Base-by-base conservation (phyloP, 2,113 vertebrate genomes). In the Chrysochloris asiatica region DNA sequence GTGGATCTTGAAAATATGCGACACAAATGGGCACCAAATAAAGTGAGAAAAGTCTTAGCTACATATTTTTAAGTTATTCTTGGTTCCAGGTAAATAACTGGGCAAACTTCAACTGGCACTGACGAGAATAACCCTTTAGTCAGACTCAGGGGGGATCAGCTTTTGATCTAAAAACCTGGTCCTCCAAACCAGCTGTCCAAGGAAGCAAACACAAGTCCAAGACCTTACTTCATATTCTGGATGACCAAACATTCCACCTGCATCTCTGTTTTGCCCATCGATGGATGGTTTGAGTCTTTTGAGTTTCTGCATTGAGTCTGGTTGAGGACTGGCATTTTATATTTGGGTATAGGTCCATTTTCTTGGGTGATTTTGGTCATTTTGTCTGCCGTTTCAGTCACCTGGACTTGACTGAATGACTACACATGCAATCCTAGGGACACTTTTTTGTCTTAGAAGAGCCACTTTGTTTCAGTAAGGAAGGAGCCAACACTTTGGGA, bases 21-120 rank as follows among this genome's bases (percentile, higher is more conserved):
- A 78, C 67, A 83, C 1, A 97, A 94, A 94, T 92, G 90, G 95
- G 88, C 90, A 96, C 80, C 71, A 93, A 95, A 92, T 94, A 93
- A 93, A 96, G 92, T 1, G 24, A 96, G 83, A 69, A 86, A 85
- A 93, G n/a, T 65, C 88, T 95, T 28, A 89, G 90, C 88, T 94
- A 93, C 85, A 92, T 93, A 93, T 93, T 96, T 96, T 88, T 81
- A 90, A 90, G 83, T 83, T 86, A 90, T 61, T 83, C 93, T 95
- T 83, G 86, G 59, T 88, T 94, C 76, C 85, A 93, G 88, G 88
- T 92, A 91, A 95, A 56, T n/a, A 45, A 36, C 38, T 63, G 61
- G 75, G 83, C 89, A 91, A 73, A 69, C 71, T 79, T 36, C 36
- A 54, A 88, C 76, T 85, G 94, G 90, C 88, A 93, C 13, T 26